Evolutionary conservation across 1,140 invertebrate genomes (phyloP).

Genomic region (Drosophila busckii): DNA sequence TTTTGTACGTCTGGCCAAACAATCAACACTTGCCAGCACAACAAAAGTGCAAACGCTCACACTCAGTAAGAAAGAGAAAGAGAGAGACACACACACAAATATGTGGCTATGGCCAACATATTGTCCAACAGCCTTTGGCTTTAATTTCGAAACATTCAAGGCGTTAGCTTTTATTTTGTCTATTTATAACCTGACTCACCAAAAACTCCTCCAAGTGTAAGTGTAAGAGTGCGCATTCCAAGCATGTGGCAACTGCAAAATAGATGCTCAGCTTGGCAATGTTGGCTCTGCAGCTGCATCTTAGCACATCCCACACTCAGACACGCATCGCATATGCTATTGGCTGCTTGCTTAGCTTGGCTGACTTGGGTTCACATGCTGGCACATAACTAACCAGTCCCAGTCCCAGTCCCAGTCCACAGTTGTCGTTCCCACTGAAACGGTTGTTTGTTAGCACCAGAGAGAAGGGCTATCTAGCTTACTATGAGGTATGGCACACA

Average conservation of each 20-base stretch:
- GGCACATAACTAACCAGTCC: conserved; percentile 41
- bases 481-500: no score
- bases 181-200: conserved; percentile 53
- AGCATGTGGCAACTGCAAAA: conserved; percentile 71
- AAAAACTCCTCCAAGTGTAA: conserved; percentile 59
- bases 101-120: conserved; percentile 47
- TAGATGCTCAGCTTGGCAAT: conserved; percentile 43
- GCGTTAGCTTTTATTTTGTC: conserved; percentile 50
- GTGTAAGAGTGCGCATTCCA: conserved; percentile 73
- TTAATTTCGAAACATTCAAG: conserved; percentile 65
- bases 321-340: conserved; percentile 19
- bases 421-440: no score
- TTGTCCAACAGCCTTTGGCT: conserved; percentile 64
- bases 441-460: no score
- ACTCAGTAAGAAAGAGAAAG: no score
- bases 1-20: conserved; percentile 52
- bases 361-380: conserved; percentile 39
- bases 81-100: conserved; percentile 19
- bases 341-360: conserved; percentile 24
- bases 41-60: conserved; percentile 10
- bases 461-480: no score
- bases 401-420: no score
- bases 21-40: conserved; percentile 52
- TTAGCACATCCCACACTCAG: conserved; percentile 10
- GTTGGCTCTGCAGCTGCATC: conserved; percentile 26